phyloP scores from a whole-genome alignment of 2,113 vertebrate genomes.

The Neomonachus schauinslandi region DNA sequence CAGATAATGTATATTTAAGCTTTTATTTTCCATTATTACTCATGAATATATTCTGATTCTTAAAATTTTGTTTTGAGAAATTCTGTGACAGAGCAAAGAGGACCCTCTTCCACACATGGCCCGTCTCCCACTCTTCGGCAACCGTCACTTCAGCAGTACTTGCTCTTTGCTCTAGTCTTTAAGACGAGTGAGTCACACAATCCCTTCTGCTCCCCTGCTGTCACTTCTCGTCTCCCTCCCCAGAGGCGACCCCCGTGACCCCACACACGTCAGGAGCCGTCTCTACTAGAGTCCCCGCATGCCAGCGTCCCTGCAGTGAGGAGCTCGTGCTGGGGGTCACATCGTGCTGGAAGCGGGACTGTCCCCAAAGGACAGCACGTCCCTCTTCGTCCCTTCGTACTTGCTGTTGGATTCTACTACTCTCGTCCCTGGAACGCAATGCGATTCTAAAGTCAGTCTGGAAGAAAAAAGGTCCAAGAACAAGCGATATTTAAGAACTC shows the following conservation, averaged over 20 bases:
- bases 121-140: rapidly evolving
- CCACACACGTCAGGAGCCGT: neutral
- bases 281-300: neutral
- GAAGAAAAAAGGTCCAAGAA: neutral
- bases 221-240: neutral
- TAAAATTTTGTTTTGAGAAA: neutral
- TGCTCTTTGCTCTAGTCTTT: too few species aligned
- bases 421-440: neutral
- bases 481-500: neutral
- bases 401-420: too few species aligned
- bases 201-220: neutral
- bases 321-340: neutral
- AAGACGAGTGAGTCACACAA: too few species aligned
- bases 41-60: rapidly evolving
- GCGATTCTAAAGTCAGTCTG: too few species aligned
- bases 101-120: too few species aligned
- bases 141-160: rapidly evolving
- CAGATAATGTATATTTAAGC: rapidly evolving
- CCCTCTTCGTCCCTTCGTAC: neutral
- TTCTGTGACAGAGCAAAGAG: neutral
- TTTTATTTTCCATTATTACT: neutral
- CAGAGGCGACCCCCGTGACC: rapidly evolving
- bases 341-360: rapidly evolving
- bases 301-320: too few species aligned
- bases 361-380: neutral